Base-by-base conservation (phyloP, 2,888 invertebrate genomes). In the Dynastes hyllus region DNA sequence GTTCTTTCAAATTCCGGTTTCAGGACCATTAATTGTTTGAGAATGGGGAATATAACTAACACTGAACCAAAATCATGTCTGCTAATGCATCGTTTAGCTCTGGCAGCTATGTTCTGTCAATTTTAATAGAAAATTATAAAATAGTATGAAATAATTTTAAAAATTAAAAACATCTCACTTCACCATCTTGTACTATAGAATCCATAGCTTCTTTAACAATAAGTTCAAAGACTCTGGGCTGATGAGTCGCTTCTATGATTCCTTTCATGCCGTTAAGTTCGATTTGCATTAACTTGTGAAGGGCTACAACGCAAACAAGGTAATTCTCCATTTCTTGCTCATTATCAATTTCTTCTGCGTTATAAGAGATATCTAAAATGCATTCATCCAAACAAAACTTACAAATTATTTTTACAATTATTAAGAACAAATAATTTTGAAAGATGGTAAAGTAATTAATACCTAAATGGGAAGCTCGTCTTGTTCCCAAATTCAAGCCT, bases 311-410 rank as follows among this genome's bases (percentile, higher is more conserved):
- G 85, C 96, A 92, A 63, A 95, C 92, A 80, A 97, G 89, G 88
- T 96, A 96, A 86, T 95, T 94, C 85, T 96, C 95, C 90, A 95
- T 93, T 89, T 96, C 96, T 85, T 95, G 93, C 86, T 96, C 96
- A 77, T 93, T 94, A 82, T 93, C 90, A 6, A 90, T 86, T 81
- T 93, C 93, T 84, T 93, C 93, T 71, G 91, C 91, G 32, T 83
- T 89, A 79, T 86, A 88, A 32, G 87, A 85, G 37, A 87, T 84
- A 81, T 88, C 88, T 87, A 65, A 69, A 83, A 65, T 78, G 63
- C 9, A 45, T 45, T 11, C 8, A 37, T 37, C 2, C 32, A 37
- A 22, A 22, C 22, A 22, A 22, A 22, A 22, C 22, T 22, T 22
- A 22, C 22, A 22, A 50, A 69, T 69, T 11, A 51, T 67, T 67